Evolutionary conservation across 1,140 invertebrate genomes (phyloP).

Genomic region (Lethrus apterus): DNA sequence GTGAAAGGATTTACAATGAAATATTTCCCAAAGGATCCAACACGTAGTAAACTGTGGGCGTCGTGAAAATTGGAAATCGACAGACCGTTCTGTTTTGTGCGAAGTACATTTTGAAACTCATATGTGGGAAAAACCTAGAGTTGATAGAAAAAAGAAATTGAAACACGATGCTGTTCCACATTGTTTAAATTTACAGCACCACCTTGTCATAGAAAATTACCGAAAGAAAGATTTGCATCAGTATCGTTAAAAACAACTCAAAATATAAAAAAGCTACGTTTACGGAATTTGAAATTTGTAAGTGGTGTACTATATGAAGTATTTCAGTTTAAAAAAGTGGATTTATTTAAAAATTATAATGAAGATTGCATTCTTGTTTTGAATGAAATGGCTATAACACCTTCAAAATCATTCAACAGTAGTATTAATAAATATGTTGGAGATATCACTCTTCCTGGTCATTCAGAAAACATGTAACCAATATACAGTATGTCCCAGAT

Average conservation of each 20-base stretch:
- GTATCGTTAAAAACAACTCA: too few relatives aligned
- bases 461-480: too few relatives aligned
- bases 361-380: conserved; percentile 17
- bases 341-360: too few relatives aligned
- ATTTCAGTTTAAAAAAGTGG: conserved; percentile 11
- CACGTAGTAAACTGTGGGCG: too few relatives aligned
- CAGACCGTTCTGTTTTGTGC: conserved; percentile 2
- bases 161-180: conserved; percentile 16
- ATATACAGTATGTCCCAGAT: too few relatives aligned
- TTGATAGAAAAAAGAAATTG: conserved; percentile 19
- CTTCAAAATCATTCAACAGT: too few relatives aligned
- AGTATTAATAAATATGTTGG: too few relatives aligned
- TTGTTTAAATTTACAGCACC: conserved; percentile 12
- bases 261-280: conserved; percentile 14
- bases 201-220: background rate
- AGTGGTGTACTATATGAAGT: conserved; percentile 15
- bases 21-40: too few relatives aligned
- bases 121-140: conserved; percentile 19
- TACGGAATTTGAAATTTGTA: conserved; percentile 16
- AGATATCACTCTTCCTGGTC: too few relatives aligned
- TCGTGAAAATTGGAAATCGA: background rate
- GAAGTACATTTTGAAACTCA: conserved; percentile 19
- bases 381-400: conserved; percentile 20
- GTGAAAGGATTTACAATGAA: too few relatives aligned
- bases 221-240: background rate